A percentile compares a stretch with the other conserved stretches of the same genome.
phyloP scores from a whole-genome alignment of 92 coral and sea anemone species.

The Phenganax stokvisi region DNA sequence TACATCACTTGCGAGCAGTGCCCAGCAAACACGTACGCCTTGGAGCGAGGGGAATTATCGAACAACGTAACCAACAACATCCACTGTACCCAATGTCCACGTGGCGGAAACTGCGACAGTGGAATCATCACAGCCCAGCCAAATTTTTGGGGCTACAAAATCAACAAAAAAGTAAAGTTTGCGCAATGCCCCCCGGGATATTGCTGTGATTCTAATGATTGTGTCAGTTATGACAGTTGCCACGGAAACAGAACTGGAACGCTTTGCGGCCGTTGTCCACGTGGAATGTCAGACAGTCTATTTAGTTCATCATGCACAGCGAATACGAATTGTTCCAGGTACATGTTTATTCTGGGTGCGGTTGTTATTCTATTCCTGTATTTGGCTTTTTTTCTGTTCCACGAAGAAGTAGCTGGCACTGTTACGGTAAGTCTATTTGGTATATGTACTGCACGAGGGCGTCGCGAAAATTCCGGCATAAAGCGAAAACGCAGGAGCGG shows the following conservation, averaged over 20 bases:
- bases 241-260: slow-evolving; percentile 33
- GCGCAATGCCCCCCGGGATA: slow-evolving; percentile 31
- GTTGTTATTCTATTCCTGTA: not conserved
- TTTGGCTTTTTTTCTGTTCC: slow-evolving; percentile 21
- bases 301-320: slow-evolving; percentile 15
- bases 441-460: not conserved
- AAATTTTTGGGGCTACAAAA: slow-evolving; percentile 30
- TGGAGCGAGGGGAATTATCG: not conserved
- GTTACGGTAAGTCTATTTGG: not conserved
- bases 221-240: slow-evolving; percentile 18
- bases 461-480: not conserved
- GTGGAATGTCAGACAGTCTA: slow-evolving; percentile 26
- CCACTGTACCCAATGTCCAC: slow-evolving; percentile 14
- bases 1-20: slow-evolving; percentile 13
- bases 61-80: not conserved
- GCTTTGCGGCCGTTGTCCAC: slow-evolving; percentile 24
- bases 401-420: not conserved
- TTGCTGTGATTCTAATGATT: slow-evolving; percentile 24
- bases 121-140: slow-evolving; percentile 19
- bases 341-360: not conserved
- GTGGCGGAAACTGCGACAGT: slow-evolving; percentile 4
- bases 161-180: not conserved
- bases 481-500: too few relatives aligned
- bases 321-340: not conserved
- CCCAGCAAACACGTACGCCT: slow-evolving; percentile 16